Percentiles rank a stretch among this genome's conserved stretches.
These are phyloP conservation scores for Pelosia muscerda DNA, from an alignment of 2,888 invertebrate species.

Conservation along the genomic window DNA sequence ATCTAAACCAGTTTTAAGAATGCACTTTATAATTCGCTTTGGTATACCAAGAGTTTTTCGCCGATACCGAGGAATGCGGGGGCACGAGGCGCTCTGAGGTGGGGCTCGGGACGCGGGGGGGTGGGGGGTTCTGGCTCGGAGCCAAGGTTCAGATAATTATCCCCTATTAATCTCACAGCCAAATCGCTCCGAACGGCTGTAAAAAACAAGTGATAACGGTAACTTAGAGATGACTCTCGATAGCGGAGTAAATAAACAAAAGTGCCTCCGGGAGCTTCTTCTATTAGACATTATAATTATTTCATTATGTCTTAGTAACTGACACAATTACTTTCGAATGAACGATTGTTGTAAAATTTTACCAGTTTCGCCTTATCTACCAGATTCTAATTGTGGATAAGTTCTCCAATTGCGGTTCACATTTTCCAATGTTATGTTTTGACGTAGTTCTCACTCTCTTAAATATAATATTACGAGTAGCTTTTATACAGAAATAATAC, in stretches of 20 bases:
- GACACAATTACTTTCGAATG: not conserved
- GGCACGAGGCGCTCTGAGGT: constrained; percentile 10
- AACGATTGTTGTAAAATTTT: not conserved
- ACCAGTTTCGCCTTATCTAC: not conserved
- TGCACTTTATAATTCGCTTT: constrained; percentile 41
- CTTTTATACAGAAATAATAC: too few species aligned
- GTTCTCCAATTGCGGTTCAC: not conserved
- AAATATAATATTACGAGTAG: too few species aligned
- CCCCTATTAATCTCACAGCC: constrained; percentile 73
- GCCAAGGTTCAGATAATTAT: constrained; percentile 73
- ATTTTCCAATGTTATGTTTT: not conserved
- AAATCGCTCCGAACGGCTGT: constrained; percentile 64
- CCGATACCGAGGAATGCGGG: constrained; percentile 20
- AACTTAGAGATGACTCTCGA: constrained; percentile 33
- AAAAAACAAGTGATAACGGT: constrained; percentile 62
- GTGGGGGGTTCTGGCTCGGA: constrained; percentile 52
- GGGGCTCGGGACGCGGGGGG: constrained; percentile 18
- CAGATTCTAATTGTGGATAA: not conserved
- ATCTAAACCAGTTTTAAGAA: constrained; percentile 27
- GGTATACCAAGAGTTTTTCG: constrained; percentile 45
- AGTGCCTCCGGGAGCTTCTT: constrained; percentile 14
- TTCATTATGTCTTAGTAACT: constrained; percentile 10
- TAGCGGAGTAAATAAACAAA: constrained; percentile 19
- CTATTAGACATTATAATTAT: constrained; percentile 9
- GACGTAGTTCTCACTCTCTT: not conserved